Percentiles rank a stretch among this genome's conserved stretches.
These are phyloP conservation scores for Macquaria ambigua DNA, from an alignment of 2,113 vertebrate genomes.

Conservation along the genomic window DNA sequence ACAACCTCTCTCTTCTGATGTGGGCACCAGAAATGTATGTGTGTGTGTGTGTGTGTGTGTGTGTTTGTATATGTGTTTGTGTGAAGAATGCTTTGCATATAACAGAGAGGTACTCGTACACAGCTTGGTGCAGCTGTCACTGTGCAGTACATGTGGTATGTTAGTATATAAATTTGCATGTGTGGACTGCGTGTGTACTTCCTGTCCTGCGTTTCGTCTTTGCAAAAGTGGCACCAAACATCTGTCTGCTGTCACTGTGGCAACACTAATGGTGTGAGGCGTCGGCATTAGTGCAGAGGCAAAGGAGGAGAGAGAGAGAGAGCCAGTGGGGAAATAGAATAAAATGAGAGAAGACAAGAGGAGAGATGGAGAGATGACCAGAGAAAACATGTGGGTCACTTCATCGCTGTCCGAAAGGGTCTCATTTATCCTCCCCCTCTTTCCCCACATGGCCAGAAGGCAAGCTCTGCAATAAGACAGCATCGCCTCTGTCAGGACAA, in stretches of 20 bases:
- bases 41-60: constrained; percentile 4
- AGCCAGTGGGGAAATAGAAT: constrained; percentile 62
- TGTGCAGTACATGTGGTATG: constrained; percentile 20
- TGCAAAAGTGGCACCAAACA: constrained; percentile 91
- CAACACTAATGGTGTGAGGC: constrained; percentile 88
- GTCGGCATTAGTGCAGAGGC: constrained; percentile 66
- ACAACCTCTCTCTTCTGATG: constrained; percentile 56
- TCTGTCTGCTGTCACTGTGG: constrained; percentile 93
- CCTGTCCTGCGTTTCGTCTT: constrained; percentile 74
- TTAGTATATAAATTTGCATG: constrained; percentile 54
- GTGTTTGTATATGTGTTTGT: neutral
- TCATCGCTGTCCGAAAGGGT: constrained; percentile 74
- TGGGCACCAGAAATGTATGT: constrained; percentile 38
- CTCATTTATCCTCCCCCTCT: constrained; percentile 65
- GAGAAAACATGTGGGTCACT: constrained; percentile 77
- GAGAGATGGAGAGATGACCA: constrained; percentile 74
- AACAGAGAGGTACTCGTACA: constrained; percentile 34
- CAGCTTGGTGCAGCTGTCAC: constrained; percentile 51
- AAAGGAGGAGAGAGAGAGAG: constrained; percentile 60
- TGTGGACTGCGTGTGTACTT: constrained; percentile 36
- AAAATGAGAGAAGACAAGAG: constrained; percentile 71
- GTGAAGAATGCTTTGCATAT: constrained; percentile 59
- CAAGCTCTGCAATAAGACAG: constrained; percentile 59
- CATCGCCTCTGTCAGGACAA: constrained; percentile 64
- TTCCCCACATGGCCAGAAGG: constrained; percentile 53